These are phyloP conservation scores for Berghia stephanieae DNA, from an alignment of 1,140 invertebrate genomes.

Conservation along the genomic window DNA sequence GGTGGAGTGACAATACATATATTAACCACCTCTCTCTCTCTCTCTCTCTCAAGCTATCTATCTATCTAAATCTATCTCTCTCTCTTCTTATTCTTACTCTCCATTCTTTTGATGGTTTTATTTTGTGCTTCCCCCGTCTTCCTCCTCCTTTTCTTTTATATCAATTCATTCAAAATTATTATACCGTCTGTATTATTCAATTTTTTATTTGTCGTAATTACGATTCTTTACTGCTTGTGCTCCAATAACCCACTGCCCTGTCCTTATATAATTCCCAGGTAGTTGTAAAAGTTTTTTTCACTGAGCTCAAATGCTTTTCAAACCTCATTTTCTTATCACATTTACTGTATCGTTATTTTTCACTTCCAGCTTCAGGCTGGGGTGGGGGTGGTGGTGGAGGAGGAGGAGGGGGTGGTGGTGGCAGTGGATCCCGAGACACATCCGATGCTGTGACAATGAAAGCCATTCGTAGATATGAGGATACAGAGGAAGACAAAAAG, in stretches of 20 bases:
- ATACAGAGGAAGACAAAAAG: slow-evolving; percentile 40
- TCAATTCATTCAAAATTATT: too few species aligned
- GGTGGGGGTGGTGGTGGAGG: slow-evolving; percentile 29
- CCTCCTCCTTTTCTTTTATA: too few species aligned
- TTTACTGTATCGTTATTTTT: too few species aligned
- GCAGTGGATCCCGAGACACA: slow-evolving; percentile 31
- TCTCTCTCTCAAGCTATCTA: too few species aligned
- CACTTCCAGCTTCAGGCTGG: slow-evolving; percentile 3
- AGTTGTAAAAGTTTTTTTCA: background rate
- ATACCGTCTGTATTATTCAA: background rate
- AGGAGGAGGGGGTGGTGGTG: slow-evolving; percentile 36
- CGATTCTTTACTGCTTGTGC: background rate
- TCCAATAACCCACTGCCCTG: background rate
- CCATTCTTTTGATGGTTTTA: too few species aligned
- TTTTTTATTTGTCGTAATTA: background rate
- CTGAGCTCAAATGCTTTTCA: background rate
- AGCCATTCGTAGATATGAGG: slow-evolving; percentile 34
- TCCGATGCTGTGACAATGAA: slow-evolving; percentile 12
- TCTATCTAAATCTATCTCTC: too few species aligned
- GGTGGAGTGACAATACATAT: background rate
- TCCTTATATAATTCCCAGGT: background rate
- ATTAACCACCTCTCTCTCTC: too few species aligned
- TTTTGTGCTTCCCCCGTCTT: too few species aligned
- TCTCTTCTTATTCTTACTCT: too few species aligned
- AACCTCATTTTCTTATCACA: too few species aligned